Base-by-base conservation (phyloP, 2,113 vertebrate genomes). In the Urocolius indicus region DNA sequence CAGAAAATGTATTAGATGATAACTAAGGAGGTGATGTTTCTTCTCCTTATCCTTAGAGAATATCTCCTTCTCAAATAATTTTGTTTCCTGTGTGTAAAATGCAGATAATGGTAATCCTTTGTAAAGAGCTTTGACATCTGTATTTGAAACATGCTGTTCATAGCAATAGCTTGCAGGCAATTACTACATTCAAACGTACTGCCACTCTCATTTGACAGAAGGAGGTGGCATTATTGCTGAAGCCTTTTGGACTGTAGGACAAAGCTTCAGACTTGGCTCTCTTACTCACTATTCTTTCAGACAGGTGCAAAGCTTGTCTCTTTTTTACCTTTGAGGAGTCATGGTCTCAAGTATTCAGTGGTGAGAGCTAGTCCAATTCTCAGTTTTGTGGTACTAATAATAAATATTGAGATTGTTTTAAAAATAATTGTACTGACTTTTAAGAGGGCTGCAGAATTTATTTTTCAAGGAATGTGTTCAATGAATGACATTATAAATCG, bases 31-130 rank as follows among this genome's bases (percentile, higher is more conserved):
- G 15, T 80, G 57, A 49, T 19, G 10, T 72, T 93, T 76, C 62
- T 82, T 87, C 45, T 86, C 11, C 38, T 90, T 43, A 51, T 77
- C 51, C 75, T 69, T 36, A 29, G n/a, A 73, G 65, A 88, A 32
- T 62, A 51, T 62, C 52, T 71, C 63, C 22, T 75, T 93, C 52
- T 45, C 57, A 45, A 86, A 68, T 52, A 11, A 45, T 94, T 86
- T 93, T 90, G 43, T 92, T 89, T 81, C 49, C 61, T 72, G 34
- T 74, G 61, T 96, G 94, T 89, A 87, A 92, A 94, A 90, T 46
- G 48, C 49, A 90, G 84, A 91, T 89, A 84, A 91, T 78, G 41
- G 14, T 78, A 95, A 87, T 84, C 76, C 76, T 91, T 78, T 86
- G 61, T 72, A 87, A 91, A 92, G 58, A 63, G 57, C 94, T 93